phyloP scores from a whole-genome alignment of 2,888 invertebrate genomes.

The Lithodes maja region DNA sequence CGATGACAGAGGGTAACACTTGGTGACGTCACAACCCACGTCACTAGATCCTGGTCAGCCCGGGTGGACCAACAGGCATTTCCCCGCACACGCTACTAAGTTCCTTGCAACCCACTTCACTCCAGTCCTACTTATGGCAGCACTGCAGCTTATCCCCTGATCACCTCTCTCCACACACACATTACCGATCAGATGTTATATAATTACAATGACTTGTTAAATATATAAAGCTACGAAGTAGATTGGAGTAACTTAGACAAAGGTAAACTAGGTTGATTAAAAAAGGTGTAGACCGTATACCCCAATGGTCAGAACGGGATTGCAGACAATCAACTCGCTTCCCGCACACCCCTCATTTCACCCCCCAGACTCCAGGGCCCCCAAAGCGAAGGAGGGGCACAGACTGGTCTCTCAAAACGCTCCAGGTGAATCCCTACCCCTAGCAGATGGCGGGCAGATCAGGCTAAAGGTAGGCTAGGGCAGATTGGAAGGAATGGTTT shows the following conservation, averaged over 20 bases:
- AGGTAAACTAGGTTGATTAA: too few relatives aligned
- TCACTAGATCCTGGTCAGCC: conserved; percentile 56
- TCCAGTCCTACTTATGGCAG: neutral
- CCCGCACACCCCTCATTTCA: neutral
- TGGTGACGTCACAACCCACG: conserved; percentile 59
- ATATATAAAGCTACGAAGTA: too few relatives aligned
- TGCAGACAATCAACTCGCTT: neutral
- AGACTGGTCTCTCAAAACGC: neutral
- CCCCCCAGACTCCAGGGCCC: neutral
- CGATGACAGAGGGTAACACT: conserved; percentile 60
- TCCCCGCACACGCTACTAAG: conserved; percentile 31
- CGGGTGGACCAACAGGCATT: conserved; percentile 48
- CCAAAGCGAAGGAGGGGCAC: neutral
- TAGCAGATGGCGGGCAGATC: neutral
- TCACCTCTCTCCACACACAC: neutral
- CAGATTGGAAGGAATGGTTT: neutral
- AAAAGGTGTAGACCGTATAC: too few relatives aligned
- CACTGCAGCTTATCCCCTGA: neutral
- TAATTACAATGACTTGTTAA: too few relatives aligned
- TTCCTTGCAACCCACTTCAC: neutral
- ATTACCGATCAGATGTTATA: too few relatives aligned
- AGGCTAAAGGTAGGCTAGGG: neutral
- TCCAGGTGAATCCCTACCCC: neutral
- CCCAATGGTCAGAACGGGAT: too few relatives aligned
- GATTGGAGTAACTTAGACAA: too few relatives aligned